Base-by-base conservation (phyloP, 2,113 vertebrate genomes). In the Pycnonotus jocosus region DNA sequence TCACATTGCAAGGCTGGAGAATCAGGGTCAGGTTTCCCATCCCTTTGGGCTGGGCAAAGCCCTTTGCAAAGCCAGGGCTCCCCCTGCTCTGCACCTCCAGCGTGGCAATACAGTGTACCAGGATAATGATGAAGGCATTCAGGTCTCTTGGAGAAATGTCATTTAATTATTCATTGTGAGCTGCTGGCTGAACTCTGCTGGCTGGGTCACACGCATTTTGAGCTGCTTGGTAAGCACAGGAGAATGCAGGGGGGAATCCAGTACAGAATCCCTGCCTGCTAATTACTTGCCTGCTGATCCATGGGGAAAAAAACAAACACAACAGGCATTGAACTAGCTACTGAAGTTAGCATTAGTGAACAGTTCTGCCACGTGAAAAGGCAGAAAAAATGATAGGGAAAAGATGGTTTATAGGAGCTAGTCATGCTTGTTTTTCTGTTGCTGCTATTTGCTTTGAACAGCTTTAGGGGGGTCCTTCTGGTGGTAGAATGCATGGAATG, bases 161-260 rank as follows among this genome's bases (percentile, higher is more conserved):
- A 51, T 71, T 96, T 68, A 87, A 82, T 94, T 94, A 95, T 93
- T 96, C 85, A 76, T 64, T 21, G 61, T 68, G 81, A 89, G 48
- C 70, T 60, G 31, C 42, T 81, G 47, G 14, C 40, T 91, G 92
- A 94, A 93, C 57, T 88, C 57, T 51, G 27, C 85, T 79, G 86
- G 37, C 70, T 44, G 56, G 61, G 84, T 47, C 53, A 48, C 60
- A 9, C 4, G 23, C 0, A 0, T 76, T 87, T 71, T 19, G 57
- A 79, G 42, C 70, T 76, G 57, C 35, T 87, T 71, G 6, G 2
- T 45, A 60, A 68, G 57, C 66, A 69, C 66, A 76, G 28, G 40
- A 21, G 58, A 94, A 53, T 48, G 42, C 45, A 72, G 79, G 70
- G 79, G 66, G 66, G 77, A 92, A 90, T 87, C 40, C 81, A 95